A percentile compares a stretch with the other conserved stretches of the same genome.
These are phyloP conservation scores for Parapristionchus giblindavisi DNA, from an alignment of 2,888 invertebrate species.

Conservation along the genomic window DNA sequence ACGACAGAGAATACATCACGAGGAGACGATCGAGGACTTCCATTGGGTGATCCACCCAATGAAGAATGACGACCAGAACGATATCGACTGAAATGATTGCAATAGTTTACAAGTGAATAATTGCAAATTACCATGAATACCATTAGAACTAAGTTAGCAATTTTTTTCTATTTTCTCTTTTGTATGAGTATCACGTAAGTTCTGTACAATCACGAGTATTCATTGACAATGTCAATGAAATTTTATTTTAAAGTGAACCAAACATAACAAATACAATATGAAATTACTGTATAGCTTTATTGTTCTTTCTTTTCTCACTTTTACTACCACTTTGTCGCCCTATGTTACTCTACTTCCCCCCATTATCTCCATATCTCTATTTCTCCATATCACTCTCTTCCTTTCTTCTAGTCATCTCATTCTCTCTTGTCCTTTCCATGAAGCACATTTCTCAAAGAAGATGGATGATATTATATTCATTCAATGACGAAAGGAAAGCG, in stretches of 20 bases:
- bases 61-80: constrained; percentile 60
- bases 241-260: background rate
- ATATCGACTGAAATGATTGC: constrained; percentile 8
- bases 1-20: constrained; percentile 51
- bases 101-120: background rate
- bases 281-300: too few species aligned
- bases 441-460: too few species aligned
- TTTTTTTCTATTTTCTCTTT: too few species aligned
- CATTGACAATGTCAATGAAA: too few species aligned
- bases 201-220: too few species aligned
- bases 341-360: too few species aligned
- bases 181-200: too few species aligned
- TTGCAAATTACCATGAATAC: background rate
- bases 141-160: background rate
- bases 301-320: too few species aligned
- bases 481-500: too few species aligned
- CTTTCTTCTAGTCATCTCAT: background rate
- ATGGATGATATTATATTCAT: too few species aligned
- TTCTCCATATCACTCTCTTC: background rate
- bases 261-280: too few species aligned
- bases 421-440: background rate
- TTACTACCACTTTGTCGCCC: too few species aligned
- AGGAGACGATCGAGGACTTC: constrained; percentile 62
- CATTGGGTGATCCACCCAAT: constrained; percentile 67
- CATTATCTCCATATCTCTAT: background rate